phyloP scores from a whole-genome alignment of 2,113 vertebrate genomes.

The Bagarius yarrelli region DNA sequence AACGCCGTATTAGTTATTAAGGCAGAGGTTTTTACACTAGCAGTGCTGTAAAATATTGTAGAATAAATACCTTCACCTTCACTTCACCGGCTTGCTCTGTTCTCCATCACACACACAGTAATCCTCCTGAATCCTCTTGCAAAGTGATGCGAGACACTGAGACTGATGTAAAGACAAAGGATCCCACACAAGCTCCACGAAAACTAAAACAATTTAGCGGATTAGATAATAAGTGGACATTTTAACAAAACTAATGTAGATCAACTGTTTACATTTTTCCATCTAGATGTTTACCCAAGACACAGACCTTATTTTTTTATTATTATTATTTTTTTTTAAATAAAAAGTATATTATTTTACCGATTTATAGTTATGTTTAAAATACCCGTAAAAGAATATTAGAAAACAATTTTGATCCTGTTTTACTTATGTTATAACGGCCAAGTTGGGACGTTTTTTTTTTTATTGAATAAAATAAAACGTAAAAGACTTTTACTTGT shows the following conservation, averaged over 20 bases:
- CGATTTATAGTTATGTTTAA: neutral
- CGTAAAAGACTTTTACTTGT: no score
- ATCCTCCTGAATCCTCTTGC: slow-evolving; percentile 74
- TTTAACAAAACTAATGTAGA: neutral
- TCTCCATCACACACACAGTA: slow-evolving; percentile 71
- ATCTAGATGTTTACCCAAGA: neutral
- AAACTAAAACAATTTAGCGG: slow-evolving; percentile 56
- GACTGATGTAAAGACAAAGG: slow-evolving; percentile 83
- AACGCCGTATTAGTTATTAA: neutral
- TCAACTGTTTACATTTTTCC: neutral
- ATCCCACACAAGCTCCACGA: slow-evolving; percentile 85
- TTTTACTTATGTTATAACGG: neutral
- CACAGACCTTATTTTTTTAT: neutral
- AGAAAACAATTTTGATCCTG: neutral
- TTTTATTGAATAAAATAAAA: no score
- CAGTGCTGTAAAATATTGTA: neutral
- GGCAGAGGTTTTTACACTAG: neutral
- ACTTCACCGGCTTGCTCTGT: slow-evolving; percentile 73
- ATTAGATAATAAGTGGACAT: neutral
- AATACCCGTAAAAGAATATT: neutral
- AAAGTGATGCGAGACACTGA: slow-evolving; percentile 74
- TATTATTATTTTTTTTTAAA: neutral
- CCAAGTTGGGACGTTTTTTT: no score
- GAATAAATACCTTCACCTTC: slow-evolving; percentile 76
- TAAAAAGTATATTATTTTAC: neutral